These are phyloP conservation scores for Halocaridina rubra DNA, from an alignment of 2,888 invertebrate species.

Conservation along the genomic window DNA sequence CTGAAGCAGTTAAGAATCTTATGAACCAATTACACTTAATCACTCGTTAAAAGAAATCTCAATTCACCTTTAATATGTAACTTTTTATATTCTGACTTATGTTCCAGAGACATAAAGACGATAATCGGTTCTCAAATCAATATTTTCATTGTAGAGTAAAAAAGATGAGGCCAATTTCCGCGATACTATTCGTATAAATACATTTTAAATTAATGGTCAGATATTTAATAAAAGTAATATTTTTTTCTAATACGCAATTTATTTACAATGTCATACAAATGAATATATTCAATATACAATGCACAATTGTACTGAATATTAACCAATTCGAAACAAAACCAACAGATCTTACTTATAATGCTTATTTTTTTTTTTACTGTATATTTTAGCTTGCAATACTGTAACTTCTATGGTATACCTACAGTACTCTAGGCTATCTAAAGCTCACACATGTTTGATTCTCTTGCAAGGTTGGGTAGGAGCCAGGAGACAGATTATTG, in stretches of 20 bases:
- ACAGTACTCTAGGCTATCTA: constrained; percentile 18
- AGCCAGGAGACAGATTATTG: not conserved
- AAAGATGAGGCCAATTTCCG: too few relatives aligned
- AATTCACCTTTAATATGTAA: too few relatives aligned
- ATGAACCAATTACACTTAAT: too few relatives aligned
- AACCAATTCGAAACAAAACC: constrained; percentile 26
- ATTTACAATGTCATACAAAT: constrained; percentile 38
- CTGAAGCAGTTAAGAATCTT: too few relatives aligned
- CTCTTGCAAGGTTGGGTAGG: not conserved
- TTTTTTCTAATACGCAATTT: constrained; percentile 29
- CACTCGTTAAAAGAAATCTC: too few relatives aligned
- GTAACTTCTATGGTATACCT: constrained; percentile 1
- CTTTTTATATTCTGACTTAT: too few relatives aligned
- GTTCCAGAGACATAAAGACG: too few relatives aligned
- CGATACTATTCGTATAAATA: too few relatives aligned
- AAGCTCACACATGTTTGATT: constrained; percentile 21
- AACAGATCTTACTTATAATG: constrained; percentile 16
- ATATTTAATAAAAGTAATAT: not conserved
- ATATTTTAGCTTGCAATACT: constrained; percentile 2
- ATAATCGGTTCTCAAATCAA: too few relatives aligned
- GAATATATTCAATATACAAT: constrained; percentile 36
- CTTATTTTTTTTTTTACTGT: not conserved
- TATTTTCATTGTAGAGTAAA: too few relatives aligned
- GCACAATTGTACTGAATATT: constrained; percentile 23
- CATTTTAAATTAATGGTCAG: too few relatives aligned